phyloP scores from a whole-genome alignment of 1,140 invertebrate genomes.

The Papilio glaucus region DNA sequence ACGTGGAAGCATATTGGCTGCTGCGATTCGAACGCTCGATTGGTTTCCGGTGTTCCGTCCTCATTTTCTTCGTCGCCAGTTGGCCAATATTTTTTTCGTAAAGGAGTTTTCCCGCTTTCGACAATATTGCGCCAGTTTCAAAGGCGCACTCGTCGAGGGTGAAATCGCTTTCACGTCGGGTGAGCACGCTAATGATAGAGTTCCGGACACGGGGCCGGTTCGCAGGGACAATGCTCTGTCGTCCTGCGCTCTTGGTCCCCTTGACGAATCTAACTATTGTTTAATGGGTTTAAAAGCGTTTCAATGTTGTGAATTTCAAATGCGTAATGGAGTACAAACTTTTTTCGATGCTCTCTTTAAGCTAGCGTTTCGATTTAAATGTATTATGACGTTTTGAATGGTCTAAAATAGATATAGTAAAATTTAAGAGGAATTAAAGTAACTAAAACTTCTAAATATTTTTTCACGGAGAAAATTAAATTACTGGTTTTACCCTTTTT shows the following conservation, averaged over 20 bases:
- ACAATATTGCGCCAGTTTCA: constrained; percentile 81
- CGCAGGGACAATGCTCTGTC: constrained; percentile 47
- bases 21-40: constrained; percentile 70
- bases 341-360: constrained; percentile 29
- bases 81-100: constrained; percentile 60
- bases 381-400: neutral
- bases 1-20: constrained; percentile 68
- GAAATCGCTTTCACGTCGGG: constrained; percentile 80
- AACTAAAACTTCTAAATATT: neutral
- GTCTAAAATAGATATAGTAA: neutral
- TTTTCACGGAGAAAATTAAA: too few species aligned
- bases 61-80: constrained; percentile 69
- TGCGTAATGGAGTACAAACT: constrained; percentile 48
- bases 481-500: too few species aligned
- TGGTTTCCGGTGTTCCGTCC: constrained; percentile 70
- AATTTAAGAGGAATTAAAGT: neutral
- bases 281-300: constrained; percentile 79
- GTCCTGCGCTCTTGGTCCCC: constrained; percentile 54
- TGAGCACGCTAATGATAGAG: constrained; percentile 82
- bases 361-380: neutral
- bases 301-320: constrained; percentile 66
- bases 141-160: constrained; percentile 71
- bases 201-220: constrained; percentile 68
- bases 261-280: constrained; percentile 68
- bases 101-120: constrained; percentile 79